Conservation (phyloP, 2,888 invertebrate genomes). For the Petrolisthes manimaculis region DNA sequence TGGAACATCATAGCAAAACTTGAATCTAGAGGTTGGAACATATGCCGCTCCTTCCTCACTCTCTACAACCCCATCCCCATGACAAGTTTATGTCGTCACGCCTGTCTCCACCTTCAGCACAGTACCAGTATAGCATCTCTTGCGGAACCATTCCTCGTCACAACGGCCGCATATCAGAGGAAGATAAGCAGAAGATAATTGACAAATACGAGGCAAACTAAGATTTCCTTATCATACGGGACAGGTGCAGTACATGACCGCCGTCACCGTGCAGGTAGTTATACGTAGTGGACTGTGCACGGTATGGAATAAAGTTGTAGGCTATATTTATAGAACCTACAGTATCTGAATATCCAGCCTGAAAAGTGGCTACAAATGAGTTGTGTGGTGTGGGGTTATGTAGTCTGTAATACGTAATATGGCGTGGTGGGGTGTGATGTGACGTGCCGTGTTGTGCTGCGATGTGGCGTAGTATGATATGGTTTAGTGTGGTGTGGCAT, state of each 20-base stretch:
- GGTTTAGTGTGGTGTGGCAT: neutral
- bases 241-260: neutral
- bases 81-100: neutral
- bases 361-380: neutral
- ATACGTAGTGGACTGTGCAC: neutral
- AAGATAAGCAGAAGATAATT: constrained; percentile 14
- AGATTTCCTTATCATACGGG: constrained; percentile 20
- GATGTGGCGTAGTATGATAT: neutral
- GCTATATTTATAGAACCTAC: neutral
- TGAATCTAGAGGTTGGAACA: neutral
- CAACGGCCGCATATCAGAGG: neutral
- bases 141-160: constrained; percentile 6
- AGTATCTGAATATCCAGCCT: neutral
- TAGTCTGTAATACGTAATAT: neutral
- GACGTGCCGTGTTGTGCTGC: neutral
- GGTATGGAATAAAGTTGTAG: neutral
- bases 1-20: neutral
- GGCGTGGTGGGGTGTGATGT: neutral
- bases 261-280: neutral
- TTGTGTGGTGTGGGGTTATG: neutral
- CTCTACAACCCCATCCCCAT: neutral
- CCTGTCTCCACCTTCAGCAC: constrained; percentile 5
- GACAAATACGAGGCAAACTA: constrained; percentile 14
- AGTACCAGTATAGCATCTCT: neutral
- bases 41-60: neutral